phyloP scores from a whole-genome alignment of 2,797 vertebrate species.

The Craterocephalus amniculus region DNA sequence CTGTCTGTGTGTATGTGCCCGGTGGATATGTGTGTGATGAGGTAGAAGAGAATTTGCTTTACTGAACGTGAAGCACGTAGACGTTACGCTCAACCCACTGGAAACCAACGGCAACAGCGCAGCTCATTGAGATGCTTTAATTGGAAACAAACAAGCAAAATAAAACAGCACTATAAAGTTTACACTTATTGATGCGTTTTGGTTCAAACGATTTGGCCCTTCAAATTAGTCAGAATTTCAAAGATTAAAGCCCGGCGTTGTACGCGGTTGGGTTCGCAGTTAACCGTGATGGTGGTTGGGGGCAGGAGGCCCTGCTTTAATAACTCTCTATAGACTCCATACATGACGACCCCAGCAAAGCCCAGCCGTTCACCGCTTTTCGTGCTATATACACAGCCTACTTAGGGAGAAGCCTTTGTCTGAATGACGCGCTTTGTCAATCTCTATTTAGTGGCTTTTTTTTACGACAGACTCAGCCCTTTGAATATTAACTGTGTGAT shows the following conservation, averaged over 20 bases:
- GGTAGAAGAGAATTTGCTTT: slow-evolving; percentile 70
- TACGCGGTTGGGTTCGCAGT: slow-evolving; percentile 44
- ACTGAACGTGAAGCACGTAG: slow-evolving; percentile 69
- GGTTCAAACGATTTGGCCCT: not conserved
- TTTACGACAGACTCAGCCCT: slow-evolving; percentile 78
- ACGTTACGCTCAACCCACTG: slow-evolving; percentile 8
- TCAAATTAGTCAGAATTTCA: slow-evolving; percentile 3
- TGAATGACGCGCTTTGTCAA: slow-evolving; percentile 80
- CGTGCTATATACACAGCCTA: slow-evolving; percentile 79
- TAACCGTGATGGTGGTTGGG: slow-evolving; percentile 47
- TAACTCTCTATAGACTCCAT: slow-evolving; percentile 76
- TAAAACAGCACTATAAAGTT: not conserved
- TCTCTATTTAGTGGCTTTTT: slow-evolving; percentile 80
- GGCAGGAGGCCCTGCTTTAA: slow-evolving; percentile 73
- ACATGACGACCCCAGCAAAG: slow-evolving; percentile 75
- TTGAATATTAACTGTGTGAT: slow-evolving; percentile 88
- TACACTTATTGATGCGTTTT: not conserved
- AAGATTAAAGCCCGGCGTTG: slow-evolving; percentile 12
- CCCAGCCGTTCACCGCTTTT: slow-evolving; percentile 62
- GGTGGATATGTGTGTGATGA: slow-evolving; percentile 51
- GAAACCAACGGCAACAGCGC: slow-evolving; percentile 15
- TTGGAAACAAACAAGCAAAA: slow-evolving; percentile 10
- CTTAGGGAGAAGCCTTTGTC: slow-evolving; percentile 80
- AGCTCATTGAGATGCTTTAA: slow-evolving; percentile 7
- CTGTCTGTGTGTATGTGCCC: slow-evolving; percentile 44